Percentiles rank a stretch among this genome's conserved stretches.
phyloP scores from a whole-genome alignment of 2,797 vertebrate genomes.

The Craterocephalus amniculus region DNA sequence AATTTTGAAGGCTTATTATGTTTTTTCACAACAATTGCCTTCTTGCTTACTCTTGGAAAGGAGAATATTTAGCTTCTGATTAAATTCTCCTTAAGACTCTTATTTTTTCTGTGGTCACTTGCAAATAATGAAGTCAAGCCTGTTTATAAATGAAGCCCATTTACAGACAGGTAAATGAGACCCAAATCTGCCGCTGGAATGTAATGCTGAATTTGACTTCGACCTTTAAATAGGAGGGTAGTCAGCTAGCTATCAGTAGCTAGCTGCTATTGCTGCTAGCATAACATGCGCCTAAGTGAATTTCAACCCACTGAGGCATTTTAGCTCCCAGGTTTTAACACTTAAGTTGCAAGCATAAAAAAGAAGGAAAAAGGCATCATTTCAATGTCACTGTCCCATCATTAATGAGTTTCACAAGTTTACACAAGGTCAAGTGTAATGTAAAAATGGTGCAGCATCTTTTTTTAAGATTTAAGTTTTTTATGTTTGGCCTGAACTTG shows the following conservation, averaged over 20 bases:
- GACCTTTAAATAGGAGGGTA: not conserved
- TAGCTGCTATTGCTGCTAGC: not conserved
- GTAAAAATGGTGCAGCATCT: not conserved
- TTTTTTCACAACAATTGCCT: not conserved
- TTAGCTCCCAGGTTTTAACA: not conserved
- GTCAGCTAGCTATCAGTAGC: not conserved
- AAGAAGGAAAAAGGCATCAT: not conserved
- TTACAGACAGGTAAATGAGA: too few relatives aligned
- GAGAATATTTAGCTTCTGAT: not conserved
- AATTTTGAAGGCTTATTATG: not conserved
- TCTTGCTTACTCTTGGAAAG: not conserved
- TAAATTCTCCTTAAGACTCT: not conserved
- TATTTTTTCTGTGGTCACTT: not conserved
- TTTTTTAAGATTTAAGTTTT: not conserved
- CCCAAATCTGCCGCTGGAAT: conserved; percentile 1
- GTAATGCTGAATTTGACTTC: not conserved
- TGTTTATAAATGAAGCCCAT: not conserved
- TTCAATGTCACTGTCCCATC: not conserved
- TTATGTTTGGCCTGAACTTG: too few relatives aligned
- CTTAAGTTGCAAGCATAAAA: not conserved
- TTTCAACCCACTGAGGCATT: not conserved
- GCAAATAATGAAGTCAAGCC: not conserved
- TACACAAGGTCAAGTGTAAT: not conserved
- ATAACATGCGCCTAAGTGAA: not conserved
- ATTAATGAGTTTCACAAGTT: not conserved